Evolutionary conservation across 2,888 invertebrate genomes (phyloP), one percentile per base, ranked within the genome.

Genomic region (Psylliodes chrysocephalus): DNA sequence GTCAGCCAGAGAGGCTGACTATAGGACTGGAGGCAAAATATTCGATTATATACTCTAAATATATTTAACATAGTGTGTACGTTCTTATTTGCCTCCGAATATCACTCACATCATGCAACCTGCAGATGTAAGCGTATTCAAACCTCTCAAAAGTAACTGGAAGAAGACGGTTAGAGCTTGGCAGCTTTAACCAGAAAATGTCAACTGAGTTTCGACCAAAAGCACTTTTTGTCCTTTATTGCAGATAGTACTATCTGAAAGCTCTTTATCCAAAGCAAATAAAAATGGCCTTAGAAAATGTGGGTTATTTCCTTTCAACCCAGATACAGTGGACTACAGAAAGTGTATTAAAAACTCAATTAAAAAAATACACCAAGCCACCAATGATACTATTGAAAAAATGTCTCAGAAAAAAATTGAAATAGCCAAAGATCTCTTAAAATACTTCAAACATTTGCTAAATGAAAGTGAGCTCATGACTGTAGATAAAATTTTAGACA

Each of bases 81-180:
- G 33, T 8, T 8, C 2, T n/a, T 33, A 33, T 7, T 7, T 2
- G 33, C 2, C 2, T 33, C 2, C 5, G 10, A n/a, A 33, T n/a
- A 51, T 62, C n/a, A 51, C 40, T 5, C 46, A 63, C 8, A 52
- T 33, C 10, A 55, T 60, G 53, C 60, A 60, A 17, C 60, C 15
- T 74, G 74, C 75, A 14, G 66, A 63, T 54, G 18, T 60, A n/a
- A n/a, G n/a, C n/a, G n/a, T n/a, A n/a, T n/a, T n/a, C n/a, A n/a
- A n/a, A n/a, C n/a, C n/a, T n/a, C 44, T 30, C 60, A 15, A 61
- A 60, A 5, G 52, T 52, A 25, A 64, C 67, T 2, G 64, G 64
- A 2, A 40, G 15, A 15, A 64, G 67, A 4, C 64, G 64, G 64
- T n/a, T n/a, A n/a, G n/a, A n/a, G n/a, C n/a, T n/a, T n/a, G n/a